Base-by-base conservation (phyloP, 2,113 vertebrate species). In the Chrysochloris asiatica region DNA sequence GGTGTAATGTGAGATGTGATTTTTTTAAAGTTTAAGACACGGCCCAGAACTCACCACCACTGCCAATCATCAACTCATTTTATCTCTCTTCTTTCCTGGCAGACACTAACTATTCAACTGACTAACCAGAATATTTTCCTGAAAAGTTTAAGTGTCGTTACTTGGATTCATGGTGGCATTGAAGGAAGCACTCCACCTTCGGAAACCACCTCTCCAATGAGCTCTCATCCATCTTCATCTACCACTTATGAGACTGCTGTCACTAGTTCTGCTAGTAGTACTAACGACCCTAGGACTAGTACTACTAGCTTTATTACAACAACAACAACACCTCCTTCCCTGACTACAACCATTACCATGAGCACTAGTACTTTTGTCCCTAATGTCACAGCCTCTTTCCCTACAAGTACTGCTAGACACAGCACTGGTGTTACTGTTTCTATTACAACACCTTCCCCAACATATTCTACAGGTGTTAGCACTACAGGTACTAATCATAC, bases 71-170 rank as follows among this genome's bases (percentile, higher is more conserved):
- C n/a, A n/a, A n/a, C n/a, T n/a, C n/a, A n/a, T 1, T 21, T 91
- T 41, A 10, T 36, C 16, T 91, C 4, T 88, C 59, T 91, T 92
- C 26, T 84, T 91, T 91, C 77, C 59, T 77, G 90, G 52, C 88
- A 96, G 96, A 83, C 14, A 72, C 65, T 96, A 83, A 88, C 41
- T 61, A 94, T 96, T 92, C 71, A 86, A 13, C 22, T 95, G 76
- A 93, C 79, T 28, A 12, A 77, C 36, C 69, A 73, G 83, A 86
- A 8, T 36, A 63, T 96, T 72, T 77, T 13, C 19, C 86, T 96
- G 86, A 65, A 95, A 88, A 83, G 83, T 0, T 52, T 96, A 89
- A 95, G 50, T 63, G 59, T 83, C 6, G 26, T 96, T 65, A 63
- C 8, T 6, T 96, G 96, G 96, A 14, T 73, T 65, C 17, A 92